These are phyloP conservation scores for Pantherophis vulpinus DNA, from an alignment of 2,797 vertebrate species.

Conservation along the genomic window DNA sequence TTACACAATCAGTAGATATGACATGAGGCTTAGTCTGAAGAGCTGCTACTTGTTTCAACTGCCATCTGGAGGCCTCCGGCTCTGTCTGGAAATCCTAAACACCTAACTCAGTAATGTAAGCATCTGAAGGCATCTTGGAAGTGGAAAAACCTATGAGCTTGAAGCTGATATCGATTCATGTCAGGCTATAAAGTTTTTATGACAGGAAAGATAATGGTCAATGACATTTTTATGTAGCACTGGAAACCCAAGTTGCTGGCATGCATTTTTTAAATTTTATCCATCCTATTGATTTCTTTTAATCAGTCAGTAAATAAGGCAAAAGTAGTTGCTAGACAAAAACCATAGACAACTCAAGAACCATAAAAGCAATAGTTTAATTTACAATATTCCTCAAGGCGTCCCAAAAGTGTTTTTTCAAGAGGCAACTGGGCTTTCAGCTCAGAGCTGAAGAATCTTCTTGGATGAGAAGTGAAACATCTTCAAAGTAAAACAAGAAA, in stretches of 20 bases:
- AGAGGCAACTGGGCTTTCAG: no score
- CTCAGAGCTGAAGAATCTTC: background rate
- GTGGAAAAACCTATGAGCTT: background rate
- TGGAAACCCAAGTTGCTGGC: background rate
- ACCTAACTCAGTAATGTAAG: background rate
- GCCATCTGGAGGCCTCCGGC: background rate
- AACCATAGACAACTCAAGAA: background rate
- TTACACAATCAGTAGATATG: background rate
- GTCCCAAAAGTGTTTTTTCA: no score
- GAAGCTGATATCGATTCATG: conserved; percentile 8
- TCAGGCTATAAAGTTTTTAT: background rate
- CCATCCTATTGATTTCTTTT: background rate
- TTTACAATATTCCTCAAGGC: background rate
- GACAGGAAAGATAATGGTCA: background rate
- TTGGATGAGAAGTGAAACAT: background rate
- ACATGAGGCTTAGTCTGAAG: background rate
- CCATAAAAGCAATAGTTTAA: background rate
- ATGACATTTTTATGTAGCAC: background rate
- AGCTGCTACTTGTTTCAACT: background rate
- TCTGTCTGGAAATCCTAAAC: background rate
- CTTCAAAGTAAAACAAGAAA: background rate
- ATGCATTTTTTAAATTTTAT: background rate
- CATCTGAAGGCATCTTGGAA: background rate
- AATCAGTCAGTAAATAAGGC: background rate
- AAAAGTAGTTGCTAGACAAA: background rate